A percentile compares a stretch with the other conserved stretches of the same genome.
Evolutionary conservation across 2,888 invertebrate species (phyloP).

Genomic region (Zygaena filipendulae): DNA sequence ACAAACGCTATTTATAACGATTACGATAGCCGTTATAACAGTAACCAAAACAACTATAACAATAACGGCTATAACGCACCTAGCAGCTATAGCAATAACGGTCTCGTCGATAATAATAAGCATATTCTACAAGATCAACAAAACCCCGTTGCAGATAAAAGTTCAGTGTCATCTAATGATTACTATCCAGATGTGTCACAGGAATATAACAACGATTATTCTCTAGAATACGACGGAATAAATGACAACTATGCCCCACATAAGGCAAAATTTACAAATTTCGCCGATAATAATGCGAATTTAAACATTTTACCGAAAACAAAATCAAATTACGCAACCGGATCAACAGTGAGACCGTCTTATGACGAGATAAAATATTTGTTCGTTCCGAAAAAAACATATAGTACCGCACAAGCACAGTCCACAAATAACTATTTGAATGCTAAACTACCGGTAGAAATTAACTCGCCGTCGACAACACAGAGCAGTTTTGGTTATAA

Average conservation of each 20-base stretch:
- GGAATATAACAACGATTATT: conserved; percentile 45
- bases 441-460: conserved; percentile 21
- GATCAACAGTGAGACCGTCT: conserved; percentile 20
- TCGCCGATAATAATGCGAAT: conserved; percentile 17
- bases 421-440: conserved; percentile 9
- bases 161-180: conserved; percentile 19
- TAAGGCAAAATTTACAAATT: conserved; percentile 31
- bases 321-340: conserved; percentile 4
- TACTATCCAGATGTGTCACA: conserved; percentile 32
- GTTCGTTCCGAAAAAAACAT: conserved; percentile 26
- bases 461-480: conserved; percentile 28
- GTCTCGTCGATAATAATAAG: conserved; percentile 12
- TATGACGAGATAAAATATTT: conserved; percentile 35
- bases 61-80: conserved; percentile 13
- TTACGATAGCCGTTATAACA: conserved; percentile 18
- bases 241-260: conserved; percentile 32
- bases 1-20: conserved; percentile 17
- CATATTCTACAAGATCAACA: conserved; percentile 12
- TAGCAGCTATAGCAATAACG: conserved; percentile 14
- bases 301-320: conserved; percentile 10
- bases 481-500: conserved; percentile 21
- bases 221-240: conserved; percentile 29
- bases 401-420: conserved; percentile 21
- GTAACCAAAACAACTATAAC: conserved; percentile 15
- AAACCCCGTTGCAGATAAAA: conserved; percentile 12